Conservation (phyloP, 2,797 vertebrate genomes). For the Karalla daura region DNA sequence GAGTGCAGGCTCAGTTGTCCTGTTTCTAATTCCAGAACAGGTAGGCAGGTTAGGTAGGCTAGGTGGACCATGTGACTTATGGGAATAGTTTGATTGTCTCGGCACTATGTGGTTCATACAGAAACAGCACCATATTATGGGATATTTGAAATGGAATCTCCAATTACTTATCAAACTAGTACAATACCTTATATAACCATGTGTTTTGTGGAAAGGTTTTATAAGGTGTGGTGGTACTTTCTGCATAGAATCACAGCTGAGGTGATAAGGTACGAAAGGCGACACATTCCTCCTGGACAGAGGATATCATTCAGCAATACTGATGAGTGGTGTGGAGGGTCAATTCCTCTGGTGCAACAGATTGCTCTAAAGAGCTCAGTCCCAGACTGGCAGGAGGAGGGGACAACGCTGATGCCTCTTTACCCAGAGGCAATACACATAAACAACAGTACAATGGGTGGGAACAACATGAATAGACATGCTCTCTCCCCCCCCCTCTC, state of each 20-base stretch:
- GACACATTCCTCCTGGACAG: background rate
- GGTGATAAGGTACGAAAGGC: too few relatives aligned
- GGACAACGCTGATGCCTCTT: background rate
- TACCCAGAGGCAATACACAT: constrained; percentile 25
- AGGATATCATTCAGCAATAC: background rate
- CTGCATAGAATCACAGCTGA: background rate
- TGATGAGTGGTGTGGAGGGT: background rate
- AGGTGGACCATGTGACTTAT: background rate
- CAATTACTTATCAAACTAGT: too few relatives aligned
- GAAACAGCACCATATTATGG: too few relatives aligned
- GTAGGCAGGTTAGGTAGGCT: too few relatives aligned
- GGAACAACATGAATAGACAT: constrained; percentile 10
- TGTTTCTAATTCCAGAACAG: background rate
- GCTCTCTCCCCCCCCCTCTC: background rate
- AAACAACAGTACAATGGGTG: constrained; percentile 42
- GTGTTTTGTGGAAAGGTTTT: too few relatives aligned
- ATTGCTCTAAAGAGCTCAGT: constrained; percentile 17
- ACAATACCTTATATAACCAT: background rate
- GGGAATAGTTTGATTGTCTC: background rate
- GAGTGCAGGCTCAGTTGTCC: background rate
- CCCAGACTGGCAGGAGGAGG: constrained; percentile 8
- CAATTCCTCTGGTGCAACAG: constrained; percentile 4
- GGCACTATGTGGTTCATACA: background rate
- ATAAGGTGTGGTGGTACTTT: background rate
- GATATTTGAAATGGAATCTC: too few relatives aligned